Evolutionary conservation across 2,797 vertebrate genomes (phyloP), one percentile per base, ranked within the genome.

Genomic region (Macropodus opercularis): DNA sequence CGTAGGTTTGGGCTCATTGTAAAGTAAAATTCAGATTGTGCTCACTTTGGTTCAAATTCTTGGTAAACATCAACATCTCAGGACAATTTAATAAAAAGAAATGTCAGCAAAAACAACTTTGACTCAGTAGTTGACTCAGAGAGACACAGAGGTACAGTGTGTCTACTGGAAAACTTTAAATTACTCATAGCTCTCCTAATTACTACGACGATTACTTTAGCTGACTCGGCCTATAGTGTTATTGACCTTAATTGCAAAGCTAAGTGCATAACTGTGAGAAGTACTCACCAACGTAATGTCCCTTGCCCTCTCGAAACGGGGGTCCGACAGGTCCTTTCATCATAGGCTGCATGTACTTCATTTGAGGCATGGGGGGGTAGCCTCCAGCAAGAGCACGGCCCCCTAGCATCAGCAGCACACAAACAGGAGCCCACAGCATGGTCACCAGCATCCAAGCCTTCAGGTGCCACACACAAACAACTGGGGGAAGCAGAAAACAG

Each of bases 331-430:
- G 98, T 24, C 98, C 98, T 87, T 99, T 99, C 90, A 97, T 94
- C 96, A 99, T 97, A 71, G 97, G 98, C 85, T 98, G 96, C 90
- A 95, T 91, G 83, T 99, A 98, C 87, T 99, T 96, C 90, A 98
- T 94, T 47, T 96, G 95, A 7, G 94, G 88, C 8, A 98, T 91
- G 17, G 95, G 95, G 29, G 94, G 88, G 2, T 98, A 99, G 41
- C 93, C 94, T 50, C 91, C 95, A 22, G 93, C 95, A 4, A 91
- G 90, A 0, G 86, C 94, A 3, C 85, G 90, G 0, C 90, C 93
- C 62, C 89, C 94, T 0, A 90, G 83, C 12, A 90, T 88, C 80
- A 93, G 84, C 52, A 93, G 84, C 84, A 92, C 72, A 76, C 85
- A 93, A 44, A 84, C 67, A 61, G 80, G 77, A 75, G 87, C 76